These are phyloP conservation scores for Lepidonotus clava DNA, from an alignment of 2,888 invertebrate genomes.

Conservation along the genomic window DNA sequence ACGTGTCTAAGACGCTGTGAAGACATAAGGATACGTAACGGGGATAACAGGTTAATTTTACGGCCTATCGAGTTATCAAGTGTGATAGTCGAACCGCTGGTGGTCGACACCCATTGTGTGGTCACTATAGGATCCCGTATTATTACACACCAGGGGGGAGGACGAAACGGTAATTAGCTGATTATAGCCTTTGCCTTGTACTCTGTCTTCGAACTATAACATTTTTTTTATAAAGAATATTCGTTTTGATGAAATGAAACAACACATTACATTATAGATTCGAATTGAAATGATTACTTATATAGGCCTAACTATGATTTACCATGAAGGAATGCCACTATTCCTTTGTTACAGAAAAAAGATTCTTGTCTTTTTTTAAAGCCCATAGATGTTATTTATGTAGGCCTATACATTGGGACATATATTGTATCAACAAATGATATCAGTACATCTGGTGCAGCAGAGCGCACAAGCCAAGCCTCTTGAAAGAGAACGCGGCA, in stretches of 20 bases:
- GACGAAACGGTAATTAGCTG: constrained; percentile 5
- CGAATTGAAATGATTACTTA: background rate
- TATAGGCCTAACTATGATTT: no score
- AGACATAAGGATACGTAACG: background rate
- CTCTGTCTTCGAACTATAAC: no score
- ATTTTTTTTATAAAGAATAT: no score
- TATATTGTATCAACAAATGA: no score
- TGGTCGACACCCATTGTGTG: background rate
- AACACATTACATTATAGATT: background rate
- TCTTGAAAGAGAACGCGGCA: background rate
- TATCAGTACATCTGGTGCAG: background rate
- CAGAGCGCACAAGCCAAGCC: background rate
- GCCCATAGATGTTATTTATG: no score
- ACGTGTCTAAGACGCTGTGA: constrained; percentile 1
- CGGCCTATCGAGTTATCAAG: constrained; percentile 23
- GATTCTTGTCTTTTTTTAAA: no score
- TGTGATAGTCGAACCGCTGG: no score
- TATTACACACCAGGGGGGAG: background rate
- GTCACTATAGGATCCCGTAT: background rate
- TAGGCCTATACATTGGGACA: no score
- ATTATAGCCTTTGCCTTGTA: background rate
- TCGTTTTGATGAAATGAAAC: background rate
- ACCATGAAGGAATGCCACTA: no score
- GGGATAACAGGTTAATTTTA: background rate
- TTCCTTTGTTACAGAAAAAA: no score